These are phyloP conservation scores for Darevskia nairensis DNA, from an alignment of 2,797 vertebrate species.

Conservation along the genomic window DNA sequence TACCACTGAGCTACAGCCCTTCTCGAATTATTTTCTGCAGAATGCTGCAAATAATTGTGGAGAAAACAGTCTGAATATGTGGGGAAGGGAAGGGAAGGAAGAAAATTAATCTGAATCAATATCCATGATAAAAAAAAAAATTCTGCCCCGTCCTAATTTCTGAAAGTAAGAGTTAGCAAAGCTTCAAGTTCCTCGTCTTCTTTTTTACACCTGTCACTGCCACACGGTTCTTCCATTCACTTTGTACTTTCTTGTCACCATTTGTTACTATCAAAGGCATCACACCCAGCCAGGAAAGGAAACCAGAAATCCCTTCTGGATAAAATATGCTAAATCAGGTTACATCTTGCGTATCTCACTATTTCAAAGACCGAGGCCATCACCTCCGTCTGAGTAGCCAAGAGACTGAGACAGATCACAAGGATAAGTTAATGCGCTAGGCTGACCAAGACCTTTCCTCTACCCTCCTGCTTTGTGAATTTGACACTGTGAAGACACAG, in stretches of 20 bases:
- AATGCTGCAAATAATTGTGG: constrained; percentile 67
- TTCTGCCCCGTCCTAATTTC: constrained; percentile 59
- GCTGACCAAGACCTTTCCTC: constrained; percentile 50
- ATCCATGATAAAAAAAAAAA: constrained; percentile 53
- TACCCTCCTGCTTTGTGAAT: constrained; percentile 52
- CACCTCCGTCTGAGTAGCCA: constrained; percentile 46
- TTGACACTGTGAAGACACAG: constrained; percentile 45
- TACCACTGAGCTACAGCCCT: too few relatives aligned
- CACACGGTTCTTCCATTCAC: constrained; percentile 55
- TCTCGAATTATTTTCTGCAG: constrained; percentile 36
- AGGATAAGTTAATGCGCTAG: constrained; percentile 49
- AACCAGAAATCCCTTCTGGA: constrained; percentile 54
- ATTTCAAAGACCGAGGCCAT: constrained; percentile 47
- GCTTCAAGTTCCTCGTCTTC: constrained; percentile 16
- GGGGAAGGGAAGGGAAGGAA: constrained; percentile 56
- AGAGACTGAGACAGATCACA: constrained; percentile 46
- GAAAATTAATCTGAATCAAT: constrained; percentile 61
- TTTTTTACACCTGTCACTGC: constrained; percentile 35
- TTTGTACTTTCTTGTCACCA: constrained; percentile 49
- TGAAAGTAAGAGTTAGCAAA: constrained; percentile 49
- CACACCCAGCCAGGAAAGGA: constrained; percentile 39
- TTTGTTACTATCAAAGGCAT: constrained; percentile 57
- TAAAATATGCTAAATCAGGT: constrained; percentile 64
- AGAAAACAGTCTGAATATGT: constrained; percentile 62
- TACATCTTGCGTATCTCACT: constrained; percentile 46